Percentiles rank a stretch among this genome's conserved stretches.
These are phyloP conservation scores for Pseudococcus longispinus DNA, from an alignment of 2,888 invertebrate species.

Conservation along the genomic window DNA sequence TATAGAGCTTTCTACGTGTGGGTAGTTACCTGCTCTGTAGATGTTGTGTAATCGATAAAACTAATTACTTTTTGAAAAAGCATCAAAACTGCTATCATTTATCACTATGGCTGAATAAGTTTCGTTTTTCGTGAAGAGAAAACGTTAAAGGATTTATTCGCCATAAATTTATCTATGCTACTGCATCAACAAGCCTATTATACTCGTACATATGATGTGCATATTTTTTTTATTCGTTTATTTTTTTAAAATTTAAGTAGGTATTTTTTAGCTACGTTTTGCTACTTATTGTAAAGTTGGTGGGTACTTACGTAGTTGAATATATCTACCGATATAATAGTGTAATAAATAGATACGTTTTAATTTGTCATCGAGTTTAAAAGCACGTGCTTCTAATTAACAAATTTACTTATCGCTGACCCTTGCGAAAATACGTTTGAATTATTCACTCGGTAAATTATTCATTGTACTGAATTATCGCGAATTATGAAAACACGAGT, in stretches of 20 bases:
- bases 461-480: neutral
- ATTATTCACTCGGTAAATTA: neutral
- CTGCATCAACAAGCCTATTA: neutral
- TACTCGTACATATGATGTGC: neutral
- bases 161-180: neutral
- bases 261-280: too few species aligned
- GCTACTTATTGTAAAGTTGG: too few species aligned
- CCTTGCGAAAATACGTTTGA: neutral
- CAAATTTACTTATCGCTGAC: neutral
- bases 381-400: neutral
- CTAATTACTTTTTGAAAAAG: neutral
- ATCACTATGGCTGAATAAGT: neutral
- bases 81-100: neutral
- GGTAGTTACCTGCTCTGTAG: neutral
- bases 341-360: neutral
- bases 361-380: neutral
- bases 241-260: neutral
- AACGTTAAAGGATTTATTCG: neutral
- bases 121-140: neutral
- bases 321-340: neutral
- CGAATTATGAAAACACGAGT: too few species aligned
- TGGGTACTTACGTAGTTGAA: neutral
- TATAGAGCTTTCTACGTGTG: neutral
- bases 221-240: neutral
- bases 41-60: neutral